Evolutionary conservation across 2,888 invertebrate species (phyloP), one percentile per base, ranked within the genome.

Genomic region (Glaucopsyche alexis): DNA sequence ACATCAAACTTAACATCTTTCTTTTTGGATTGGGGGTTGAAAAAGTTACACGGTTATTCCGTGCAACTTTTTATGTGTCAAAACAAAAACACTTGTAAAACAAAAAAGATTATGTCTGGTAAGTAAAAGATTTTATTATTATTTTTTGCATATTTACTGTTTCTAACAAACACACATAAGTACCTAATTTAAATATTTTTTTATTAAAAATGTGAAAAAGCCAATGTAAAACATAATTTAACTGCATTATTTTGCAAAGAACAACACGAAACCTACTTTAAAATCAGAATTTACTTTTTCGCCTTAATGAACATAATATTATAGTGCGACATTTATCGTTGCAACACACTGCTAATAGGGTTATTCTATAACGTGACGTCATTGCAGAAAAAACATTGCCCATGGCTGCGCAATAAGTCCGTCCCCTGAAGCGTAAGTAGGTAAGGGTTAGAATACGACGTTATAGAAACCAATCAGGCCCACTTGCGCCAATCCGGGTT

Each of bases 291-390:
- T 55, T 60, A 29, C 19, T 19, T 60, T 60, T 60, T 38, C 29
- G 60, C 29, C 29, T 60, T 11, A 29, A 60, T 16, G 1, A 14
- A 13, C 11, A 9, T 60, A 60, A 9, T 60, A 60, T 4, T 60
- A 29, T 2, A 29, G 29, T 29, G 60, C 29, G 60, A 60, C 60
- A 29, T 13, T 47, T 4, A 13, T 1, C 29, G 60, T 13, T 60
- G 29, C 29, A 38, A 60, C 14, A 47, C 11, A 14, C 29, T 6
- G 60, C 13, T 13, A n/a, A 52, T n/a, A 11, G 19, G 60, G 60
- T 60, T 60, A 60, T 60, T 60, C 29, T 38, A 7, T 38, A 7
- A 38, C 60, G 60, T 29, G 60, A 60, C 60, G 60, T 60, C 60
- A 38, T 29, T 13, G 60, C 2, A 60, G 60, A 60, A 60, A 60